Base-by-base conservation (phyloP, 1,140 invertebrate genomes). In the Drosophila ambigua region DNA sequence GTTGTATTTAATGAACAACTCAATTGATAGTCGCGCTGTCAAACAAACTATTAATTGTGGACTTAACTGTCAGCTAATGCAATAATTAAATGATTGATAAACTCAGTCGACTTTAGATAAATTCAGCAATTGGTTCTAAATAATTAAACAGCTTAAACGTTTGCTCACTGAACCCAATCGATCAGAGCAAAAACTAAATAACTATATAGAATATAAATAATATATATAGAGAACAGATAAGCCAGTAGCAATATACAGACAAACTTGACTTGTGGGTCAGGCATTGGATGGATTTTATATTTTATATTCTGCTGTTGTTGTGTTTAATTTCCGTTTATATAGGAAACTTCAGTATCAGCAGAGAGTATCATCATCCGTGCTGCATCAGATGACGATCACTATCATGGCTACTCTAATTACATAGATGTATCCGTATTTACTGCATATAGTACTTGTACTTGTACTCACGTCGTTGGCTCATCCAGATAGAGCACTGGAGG, bases 401-500 rank as follows among this genome's bases (percentile, higher is more conserved):
- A 55, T 23, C 52, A 64, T 52, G 50, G 63, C 66, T 28, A 73
- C 52, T 57, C 48, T 44, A 66, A 74, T 65, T 74, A 54, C 45
- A 69, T 49, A 55, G 68, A 35, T 49, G 13, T 35, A 35, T 20
- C 20, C 20, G 20, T 20, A 20, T 20, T 20, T 20, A 2, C 20
- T 20, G 0, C 4, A 24, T 24, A 24, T 24, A 24, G 3, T 24
- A 24, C 23, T 24, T 20, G 20, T 35, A 46, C 51, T 58, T 48
- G 55, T 76, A 93, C 93, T 94, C 92, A 98, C 97, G 96, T 98
- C 5, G 97, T 98, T 45, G 97, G 97, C 91, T 98, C 98, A 91
- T 98, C 98, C 78, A 98, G 95, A 92, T 98, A 98, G 93, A 98
- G 95, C 7, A 98, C 94, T 4, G 97, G 96, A 6, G 97, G 97